Evolutionary conservation across 53 echinoderm and acorn worm species (phyloP).

Genomic region (Patiria pectinifera): DNA sequence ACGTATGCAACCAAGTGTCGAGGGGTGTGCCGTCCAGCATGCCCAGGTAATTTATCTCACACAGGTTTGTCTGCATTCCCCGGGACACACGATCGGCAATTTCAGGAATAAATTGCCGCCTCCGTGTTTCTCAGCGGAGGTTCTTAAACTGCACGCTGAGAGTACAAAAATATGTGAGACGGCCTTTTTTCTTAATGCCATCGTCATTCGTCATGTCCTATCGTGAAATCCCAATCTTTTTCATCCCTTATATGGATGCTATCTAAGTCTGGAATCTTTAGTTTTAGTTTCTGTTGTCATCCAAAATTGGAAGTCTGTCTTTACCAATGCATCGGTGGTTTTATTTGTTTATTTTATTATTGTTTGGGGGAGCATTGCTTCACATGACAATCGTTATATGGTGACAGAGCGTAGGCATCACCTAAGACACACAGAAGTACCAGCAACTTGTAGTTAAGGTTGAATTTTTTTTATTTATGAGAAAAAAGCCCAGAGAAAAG

Average conservation of each 20-base stretch:
- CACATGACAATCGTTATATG: too few relatives aligned
- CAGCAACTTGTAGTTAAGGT: too few relatives aligned
- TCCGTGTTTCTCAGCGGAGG: neutral
- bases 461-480: too few relatives aligned
- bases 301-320: neutral
- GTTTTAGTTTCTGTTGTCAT: neutral
- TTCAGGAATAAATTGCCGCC: conserved; percentile 13
- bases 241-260: neutral
- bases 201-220: neutral
- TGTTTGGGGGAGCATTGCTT: too few relatives aligned
- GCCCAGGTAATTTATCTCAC: conserved; percentile 35
- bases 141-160: neutral
- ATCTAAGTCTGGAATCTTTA: neutral
- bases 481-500: too few relatives aligned
- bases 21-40: neutral
- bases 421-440: too few relatives aligned
- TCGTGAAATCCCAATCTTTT: neutral
- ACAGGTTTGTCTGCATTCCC: conserved; percentile 36
- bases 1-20: neutral
- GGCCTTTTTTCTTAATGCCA: neutral
- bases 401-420: too few relatives aligned
- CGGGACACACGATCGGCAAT: conserved; percentile 29
- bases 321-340: too few relatives aligned
- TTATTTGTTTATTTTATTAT: too few relatives aligned
- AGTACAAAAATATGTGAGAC: neutral